These are phyloP conservation scores for Caenorhabditis sulstoni DNA, from an alignment of 2,888 invertebrate species.

Conservation along the genomic window DNA sequence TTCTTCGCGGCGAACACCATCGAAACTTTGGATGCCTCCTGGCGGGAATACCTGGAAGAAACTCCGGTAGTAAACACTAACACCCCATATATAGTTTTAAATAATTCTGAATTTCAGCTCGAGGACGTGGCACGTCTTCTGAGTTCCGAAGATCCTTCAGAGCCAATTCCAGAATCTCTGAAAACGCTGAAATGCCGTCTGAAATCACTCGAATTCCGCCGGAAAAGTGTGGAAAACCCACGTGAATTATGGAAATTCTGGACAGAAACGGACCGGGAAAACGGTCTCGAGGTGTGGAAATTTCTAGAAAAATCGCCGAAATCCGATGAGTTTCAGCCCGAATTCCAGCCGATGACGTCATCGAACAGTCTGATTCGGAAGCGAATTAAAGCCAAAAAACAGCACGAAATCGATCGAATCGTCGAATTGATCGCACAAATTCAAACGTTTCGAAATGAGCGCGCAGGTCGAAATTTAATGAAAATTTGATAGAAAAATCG, in stretches of 20 bases:
- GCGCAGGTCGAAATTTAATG: no score
- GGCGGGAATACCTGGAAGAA: slow-evolving; percentile 8
- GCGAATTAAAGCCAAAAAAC: slow-evolving; percentile 73
- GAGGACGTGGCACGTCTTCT: slow-evolving; percentile 15
- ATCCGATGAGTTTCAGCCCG: slow-evolving; percentile 1
- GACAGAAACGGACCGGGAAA: background rate
- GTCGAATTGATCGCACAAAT: slow-evolving; percentile 60
- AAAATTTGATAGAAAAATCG: no score
- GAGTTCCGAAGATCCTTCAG: background rate
- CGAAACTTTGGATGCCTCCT: slow-evolving; percentile 6
- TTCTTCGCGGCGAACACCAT: background rate
- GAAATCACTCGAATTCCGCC: slow-evolving; percentile 9
- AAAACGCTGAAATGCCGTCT: slow-evolving; percentile 2
- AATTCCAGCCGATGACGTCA: slow-evolving; percentile 45
- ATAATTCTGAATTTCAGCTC: slow-evolving; percentile 11
- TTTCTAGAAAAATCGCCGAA: background rate
- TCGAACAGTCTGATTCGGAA: slow-evolving; percentile 36
- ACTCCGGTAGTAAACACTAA: background rate
- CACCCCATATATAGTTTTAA: background rate
- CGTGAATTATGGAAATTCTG: slow-evolving; percentile 23
- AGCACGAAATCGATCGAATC: slow-evolving; percentile 72
- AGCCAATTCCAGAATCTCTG: slow-evolving; percentile 27
- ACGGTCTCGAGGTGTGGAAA: slow-evolving; percentile 3
- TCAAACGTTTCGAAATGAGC: slow-evolving; percentile 7
- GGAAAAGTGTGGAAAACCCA: slow-evolving; percentile 27